Conservation (phyloP, 2,888 invertebrate genomes). For the Tiliacea citrago region DNA sequence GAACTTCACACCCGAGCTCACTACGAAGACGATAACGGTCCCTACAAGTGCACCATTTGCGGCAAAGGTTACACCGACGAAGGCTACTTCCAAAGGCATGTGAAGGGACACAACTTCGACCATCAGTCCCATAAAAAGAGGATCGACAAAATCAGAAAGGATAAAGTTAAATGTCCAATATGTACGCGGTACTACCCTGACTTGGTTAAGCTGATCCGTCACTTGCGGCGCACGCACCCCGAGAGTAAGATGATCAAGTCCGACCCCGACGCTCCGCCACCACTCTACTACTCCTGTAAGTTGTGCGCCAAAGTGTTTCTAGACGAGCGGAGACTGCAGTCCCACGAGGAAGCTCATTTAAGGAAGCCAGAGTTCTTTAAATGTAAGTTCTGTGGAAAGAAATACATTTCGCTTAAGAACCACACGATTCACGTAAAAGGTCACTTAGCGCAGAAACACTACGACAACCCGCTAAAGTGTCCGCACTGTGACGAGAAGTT, state of each 20-base stretch:
- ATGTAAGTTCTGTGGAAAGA: constrained; percentile 88
- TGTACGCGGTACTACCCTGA: constrained; percentile 85
- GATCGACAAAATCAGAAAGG: constrained; percentile 83
- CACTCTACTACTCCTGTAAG: constrained; percentile 82
- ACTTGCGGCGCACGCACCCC: constrained; percentile 85
- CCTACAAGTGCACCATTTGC: constrained; percentile 88
- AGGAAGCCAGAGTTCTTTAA: constrained; percentile 86
- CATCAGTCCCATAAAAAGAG: constrained; percentile 83
- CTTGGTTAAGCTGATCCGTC: constrained; percentile 85
- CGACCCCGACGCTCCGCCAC: constrained; percentile 87
- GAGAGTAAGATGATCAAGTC: constrained; percentile 89
- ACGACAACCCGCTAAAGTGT: constrained; percentile 84
- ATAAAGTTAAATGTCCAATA: constrained; percentile 87
- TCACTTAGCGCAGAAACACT: constrained; percentile 84
- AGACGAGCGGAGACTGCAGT: constrained; percentile 80
- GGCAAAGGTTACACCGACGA: constrained; percentile 90
- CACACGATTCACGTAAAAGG: constrained; percentile 85
- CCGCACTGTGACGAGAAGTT: constrained; percentile 84
- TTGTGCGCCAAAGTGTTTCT: constrained; percentile 86
- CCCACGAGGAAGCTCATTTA: constrained; percentile 84
- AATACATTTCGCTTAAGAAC: constrained; percentile 82
- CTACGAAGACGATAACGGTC: constrained; percentile 88
- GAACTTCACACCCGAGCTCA: constrained; percentile 87
- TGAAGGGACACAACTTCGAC: constrained; percentile 90
- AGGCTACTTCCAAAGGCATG: constrained; percentile 85